These are phyloP conservation scores for Dinoponera quadriceps DNA, from an alignment of 1,140 invertebrate genomes.

Conservation along the genomic window DNA sequence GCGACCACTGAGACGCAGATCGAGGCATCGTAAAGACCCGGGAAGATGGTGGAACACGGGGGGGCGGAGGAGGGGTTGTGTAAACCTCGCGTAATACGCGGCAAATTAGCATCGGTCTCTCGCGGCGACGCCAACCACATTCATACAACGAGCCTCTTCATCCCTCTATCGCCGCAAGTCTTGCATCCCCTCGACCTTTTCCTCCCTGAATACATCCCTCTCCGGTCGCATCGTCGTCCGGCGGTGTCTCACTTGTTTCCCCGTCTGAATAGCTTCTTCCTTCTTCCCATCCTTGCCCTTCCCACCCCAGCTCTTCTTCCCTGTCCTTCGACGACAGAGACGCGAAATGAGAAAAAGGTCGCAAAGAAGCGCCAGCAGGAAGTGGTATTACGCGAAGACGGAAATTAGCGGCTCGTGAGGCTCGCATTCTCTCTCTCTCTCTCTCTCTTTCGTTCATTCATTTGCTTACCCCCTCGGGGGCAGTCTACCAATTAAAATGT, in stretches of 20 bases:
- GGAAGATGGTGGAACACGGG: background rate
- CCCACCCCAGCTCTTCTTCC: background rate
- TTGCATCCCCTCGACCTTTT: background rate
- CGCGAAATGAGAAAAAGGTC: conserved; percentile 15
- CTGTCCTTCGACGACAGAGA: background rate
- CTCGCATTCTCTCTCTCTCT: conserved; percentile 56
- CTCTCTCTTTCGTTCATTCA: conserved; percentile 55
- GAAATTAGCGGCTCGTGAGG: conserved; percentile 68
- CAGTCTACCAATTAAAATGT: conserved; percentile 60
- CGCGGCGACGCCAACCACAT: background rate
- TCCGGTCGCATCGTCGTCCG: background rate
- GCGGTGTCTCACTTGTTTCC: conserved; percentile 23
- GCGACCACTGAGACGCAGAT: background rate
- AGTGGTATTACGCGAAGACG: conserved; percentile 64
- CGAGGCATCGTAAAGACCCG: conserved; percentile 1
- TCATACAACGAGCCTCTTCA: background rate
- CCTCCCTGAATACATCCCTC: background rate
- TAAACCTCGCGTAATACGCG: conserved; percentile 53
- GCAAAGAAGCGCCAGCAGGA: conserved; percentile 22
- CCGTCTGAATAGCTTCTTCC: conserved; percentile 12
- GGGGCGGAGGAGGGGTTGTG: conserved; percentile 4
- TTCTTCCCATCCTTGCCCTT: background rate
- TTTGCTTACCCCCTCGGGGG: conserved; percentile 8
- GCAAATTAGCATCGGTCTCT: conserved; percentile 54
- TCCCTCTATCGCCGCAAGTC: background rate